Evolutionary conservation across 1,140 invertebrate genomes (phyloP), one percentile per base, ranked within the genome.

Genomic region (Scaptomyza graminum): DNA sequence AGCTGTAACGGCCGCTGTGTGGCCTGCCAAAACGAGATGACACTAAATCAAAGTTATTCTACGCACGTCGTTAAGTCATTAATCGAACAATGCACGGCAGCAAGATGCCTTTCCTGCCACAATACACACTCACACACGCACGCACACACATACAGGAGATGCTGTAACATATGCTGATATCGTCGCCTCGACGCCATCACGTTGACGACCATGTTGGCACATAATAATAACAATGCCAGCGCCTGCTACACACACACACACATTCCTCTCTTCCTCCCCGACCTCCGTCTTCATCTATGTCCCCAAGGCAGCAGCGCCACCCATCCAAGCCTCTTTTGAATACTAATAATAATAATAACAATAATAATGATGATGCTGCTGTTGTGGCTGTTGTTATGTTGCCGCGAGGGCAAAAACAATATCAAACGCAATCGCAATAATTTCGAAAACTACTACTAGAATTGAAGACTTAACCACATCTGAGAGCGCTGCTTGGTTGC

Each of bases 31-130:
- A 85, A 82, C 78, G 82, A 69, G 83, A 87, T 82, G 79, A 85
- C 83, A 88, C 83, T 88, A 88, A 88, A 88, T 88, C 83, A 88
- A 88, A 88, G 79, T 88, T 88, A 88, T 88, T 88, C 83, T 83
- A 79, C 79, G 75, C 83, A 88, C 83, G 83, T 88, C 83, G 83
- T 88, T 88, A 88, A 88, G 83, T 88, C 83, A 88, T 88, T 88
- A 88, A 88, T 88, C 83, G 83, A 88, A 88, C 83, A 87, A 87
- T 87, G 79, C 82, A 88, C 83, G 70, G 67, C 67, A 78, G 78
- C 47, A 87, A 75, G 70, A 81, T 75, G 67, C 62, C 67, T 13
- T 34, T n/a, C 37, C 37, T 41, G 31, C 56, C 50, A 52, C 61
- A 51, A 65, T 25, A 60, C 47, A 51, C 50, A 39, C 37, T 25